Percentiles rank a stretch among this genome's conserved stretches.
Conservation (phyloP, 2,888 invertebrate genomes). For the Arrhopalites spinosus region DNA sequence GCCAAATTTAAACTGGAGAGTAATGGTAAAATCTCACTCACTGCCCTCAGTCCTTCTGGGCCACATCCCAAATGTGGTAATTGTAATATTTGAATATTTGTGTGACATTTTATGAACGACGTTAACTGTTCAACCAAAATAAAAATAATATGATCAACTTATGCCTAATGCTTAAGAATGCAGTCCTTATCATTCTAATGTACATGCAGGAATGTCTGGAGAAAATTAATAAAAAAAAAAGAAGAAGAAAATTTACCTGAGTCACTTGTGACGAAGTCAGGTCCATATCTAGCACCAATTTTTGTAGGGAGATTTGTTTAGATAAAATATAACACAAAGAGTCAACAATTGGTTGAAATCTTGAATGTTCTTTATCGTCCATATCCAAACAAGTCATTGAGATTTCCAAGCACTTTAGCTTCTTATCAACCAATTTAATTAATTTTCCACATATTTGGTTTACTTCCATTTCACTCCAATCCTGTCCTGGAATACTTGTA, state of each 20-base stretch:
- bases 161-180: no score
- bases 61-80: constrained; percentile 66
- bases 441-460: constrained; percentile 57
- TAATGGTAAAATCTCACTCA: constrained; percentile 61
- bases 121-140: constrained; percentile 65
- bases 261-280: constrained; percentile 64
- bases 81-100: constrained; percentile 63
- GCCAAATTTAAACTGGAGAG: constrained; percentile 62
- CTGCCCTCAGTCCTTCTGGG: constrained; percentile 63
- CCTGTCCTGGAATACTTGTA: constrained; percentile 59
- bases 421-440: constrained; percentile 59
- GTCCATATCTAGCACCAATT: constrained; percentile 65
- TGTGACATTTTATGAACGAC: constrained; percentile 62
- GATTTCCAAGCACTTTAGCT: constrained; percentile 64
- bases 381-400: constrained; percentile 64
- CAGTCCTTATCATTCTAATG: no score
- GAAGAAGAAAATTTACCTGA: no score
- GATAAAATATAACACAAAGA: constrained; percentile 62
- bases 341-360: constrained; percentile 64
- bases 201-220: no score
- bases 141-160: no score
- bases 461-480: constrained; percentile 63
- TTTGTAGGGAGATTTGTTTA: constrained; percentile 59
- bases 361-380: constrained; percentile 63
- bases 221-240: no score